These are phyloP conservation scores for Athalia circularis DNA, from an alignment of 2,888 invertebrate species.

Conservation along the genomic window DNA sequence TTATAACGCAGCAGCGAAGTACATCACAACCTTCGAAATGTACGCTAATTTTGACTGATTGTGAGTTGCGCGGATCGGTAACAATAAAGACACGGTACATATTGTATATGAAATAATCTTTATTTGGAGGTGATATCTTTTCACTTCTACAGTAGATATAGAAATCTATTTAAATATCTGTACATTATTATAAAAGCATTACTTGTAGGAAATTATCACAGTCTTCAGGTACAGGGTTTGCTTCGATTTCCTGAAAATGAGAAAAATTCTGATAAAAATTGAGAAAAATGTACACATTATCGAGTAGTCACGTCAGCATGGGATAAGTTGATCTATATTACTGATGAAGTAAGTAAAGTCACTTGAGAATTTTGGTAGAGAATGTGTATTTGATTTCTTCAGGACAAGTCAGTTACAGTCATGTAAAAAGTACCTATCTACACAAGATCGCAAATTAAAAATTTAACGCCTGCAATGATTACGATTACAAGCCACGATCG, in stretches of 20 bases:
- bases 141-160: constrained; percentile 22
- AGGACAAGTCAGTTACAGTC: constrained; percentile 70
- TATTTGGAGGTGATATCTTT: constrained; percentile 12
- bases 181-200: constrained; percentile 37
- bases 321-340: not conserved
- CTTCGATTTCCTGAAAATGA: constrained; percentile 66
- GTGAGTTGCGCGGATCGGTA: not conserved
- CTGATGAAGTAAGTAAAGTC: constrained; percentile 60
- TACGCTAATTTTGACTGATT: constrained; percentile 67
- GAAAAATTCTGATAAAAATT: constrained; percentile 53
- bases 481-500: constrained; percentile 10
- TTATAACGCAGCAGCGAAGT: constrained; percentile 70
- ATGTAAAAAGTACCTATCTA: constrained; percentile 58
- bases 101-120: constrained; percentile 10
- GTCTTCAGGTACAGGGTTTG: constrained; percentile 67
- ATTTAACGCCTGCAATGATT: constrained; percentile 55
- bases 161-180: constrained; percentile 15
- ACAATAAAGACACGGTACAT: not conserved
- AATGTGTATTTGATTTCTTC: constrained; percentile 66
- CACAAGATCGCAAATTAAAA: constrained; percentile 62
- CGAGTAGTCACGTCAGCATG: constrained; percentile 25
- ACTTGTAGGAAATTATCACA: constrained; percentile 64
- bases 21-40: constrained; percentile 66
- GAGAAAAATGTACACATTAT: not conserved
- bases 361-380: constrained; percentile 61